Base-by-base conservation (phyloP, 2,888 invertebrate genomes). In the Acleris emargana region DNA sequence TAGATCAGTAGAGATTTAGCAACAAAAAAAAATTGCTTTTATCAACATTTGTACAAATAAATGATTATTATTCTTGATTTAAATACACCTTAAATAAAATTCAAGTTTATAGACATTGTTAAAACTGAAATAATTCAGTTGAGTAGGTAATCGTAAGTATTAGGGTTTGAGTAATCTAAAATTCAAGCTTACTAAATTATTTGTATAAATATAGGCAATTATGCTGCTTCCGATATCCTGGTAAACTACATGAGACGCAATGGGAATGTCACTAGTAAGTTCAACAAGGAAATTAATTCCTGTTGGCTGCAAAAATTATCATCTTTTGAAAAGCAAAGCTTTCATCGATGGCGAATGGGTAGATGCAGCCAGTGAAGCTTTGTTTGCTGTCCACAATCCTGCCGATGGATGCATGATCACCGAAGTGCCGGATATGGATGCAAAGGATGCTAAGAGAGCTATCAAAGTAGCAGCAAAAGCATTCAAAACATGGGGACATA, bases 401-500 rank as follows among this genome's bases (percentile, higher is more conserved):
- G 95, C 95, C 0, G 95, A 95, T 83, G 96, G 96, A 20, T 88
- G 94, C 68, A 88, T 96, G 0, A 93, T 99, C 64, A 95, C 94
- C 0, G 86, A 91, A 60, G 96, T 98, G 16, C 97, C 99, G 5
- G 97, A 99, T 81, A 97, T 98, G 97, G 94, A 94, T 74, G 93
- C 90, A 0, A 81, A 83, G 1, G 98, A 99, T 81, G 94, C 96
- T 0, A 93, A 95, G 74, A 79, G 77, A 25, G 98, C 99, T 1
- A 94, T 99, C 20, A 84, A 94, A 71, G 94, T 94, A 5, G 98
- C 99, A 0, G 88, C 94, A 43, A 88, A 91, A 52, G 96, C 98
- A 1, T 98, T 97, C 81, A 87, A 95, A 78, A 93, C 94, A 0
- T 99, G 98, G 97, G 94, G 94, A 69, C 89, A 94, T n/a, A 95